Percentiles rank a stretch among this genome's conserved stretches.
Conservation (phyloP, 2,888 invertebrate genomes). For the Sclerodermus sp. region DNA sequence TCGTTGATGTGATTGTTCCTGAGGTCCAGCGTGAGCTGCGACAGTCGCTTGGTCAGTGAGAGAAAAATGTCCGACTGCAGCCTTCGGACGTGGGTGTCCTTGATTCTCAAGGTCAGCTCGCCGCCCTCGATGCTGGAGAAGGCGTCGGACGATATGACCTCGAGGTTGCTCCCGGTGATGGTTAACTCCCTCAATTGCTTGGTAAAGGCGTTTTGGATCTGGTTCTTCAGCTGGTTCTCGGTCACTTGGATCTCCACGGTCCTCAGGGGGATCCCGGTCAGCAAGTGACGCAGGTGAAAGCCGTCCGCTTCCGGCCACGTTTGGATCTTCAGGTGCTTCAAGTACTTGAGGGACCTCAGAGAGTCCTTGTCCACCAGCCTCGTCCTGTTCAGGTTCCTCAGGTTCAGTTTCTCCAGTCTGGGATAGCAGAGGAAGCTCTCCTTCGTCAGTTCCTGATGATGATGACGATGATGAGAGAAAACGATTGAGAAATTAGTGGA, state of each 20-base stretch:
- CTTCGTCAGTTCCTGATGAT: slow-evolving; percentile 66
- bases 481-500: no score
- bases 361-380: slow-evolving; percentile 76
- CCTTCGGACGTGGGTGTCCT: slow-evolving; percentile 76
- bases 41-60: slow-evolving; percentile 71
- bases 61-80: slow-evolving; percentile 80
- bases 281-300: slow-evolving; percentile 71
- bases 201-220: slow-evolving; percentile 75
- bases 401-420: slow-evolving; percentile 73
- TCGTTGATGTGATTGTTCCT: slow-evolving; percentile 82
- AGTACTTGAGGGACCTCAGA: slow-evolving; percentile 67
- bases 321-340: slow-evolving; percentile 72
- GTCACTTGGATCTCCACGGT: slow-evolving; percentile 76
- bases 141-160: slow-evolving; percentile 75
- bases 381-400: slow-evolving; percentile 73
- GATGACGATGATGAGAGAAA: no score
- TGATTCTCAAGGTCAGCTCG: slow-evolving; percentile 76
- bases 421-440: slow-evolving; percentile 73
- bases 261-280: slow-evolving; percentile 72
- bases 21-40: slow-evolving; percentile 81
- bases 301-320: slow-evolving; percentile 77
- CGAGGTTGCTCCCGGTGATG: slow-evolving; percentile 75
- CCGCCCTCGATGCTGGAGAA: slow-evolving; percentile 75
- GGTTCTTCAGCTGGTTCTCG: slow-evolving; percentile 73
- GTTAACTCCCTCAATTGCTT: slow-evolving; percentile 79